Evolutionary conservation across 2,888 invertebrate species (phyloP), one percentile per base, ranked within the genome.

Genomic region (Molorchus minor): DNA sequence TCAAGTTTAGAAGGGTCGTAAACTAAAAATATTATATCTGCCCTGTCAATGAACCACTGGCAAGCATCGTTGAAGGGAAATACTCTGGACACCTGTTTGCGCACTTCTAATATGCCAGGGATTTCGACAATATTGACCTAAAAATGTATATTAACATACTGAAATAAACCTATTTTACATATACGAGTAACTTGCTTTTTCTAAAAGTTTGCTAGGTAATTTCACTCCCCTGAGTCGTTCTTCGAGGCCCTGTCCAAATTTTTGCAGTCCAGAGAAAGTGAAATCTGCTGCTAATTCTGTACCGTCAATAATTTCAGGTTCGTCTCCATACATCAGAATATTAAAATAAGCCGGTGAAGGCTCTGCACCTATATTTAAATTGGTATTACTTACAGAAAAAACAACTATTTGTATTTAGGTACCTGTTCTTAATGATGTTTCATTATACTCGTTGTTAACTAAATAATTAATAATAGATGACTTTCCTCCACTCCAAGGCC

Each of bases 401-500:
- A 13, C 12, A n/a, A 7, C 17, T 52, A 8, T 3, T 12, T 17
- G 12, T 30, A 41, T 36, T 10, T n/a, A 19, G 68, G 75, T 83
- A 94, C 96, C 96, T 79, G 95, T 94, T 83, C 93, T 87, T 66
- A 96, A 82, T 58, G 94, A 89, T 79, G 90, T 88, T 69, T 89
- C 86, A 20, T 89, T 91, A 77, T 92, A 92, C 79, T 96, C 94
- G 67, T 92, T 90, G 61, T 93, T 92, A 35, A 94, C 86, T 65
- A 97, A 84, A 81, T 97, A 96, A 81, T 97, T 97, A 64, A 96
- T 89, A 69, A 96, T 93, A 51, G 94, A 91, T 1, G 96, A 95
- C 83, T 97, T 97, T 64, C 97, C 97, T 58, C 96, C 95, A 75
- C 95, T 95, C 94, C 96, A 96, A 33, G 96, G 96, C 36, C 97